These are phyloP conservation scores for Onychomys arenicola DNA, from an alignment of 2,797 vertebrate species.

Conservation along the genomic window DNA sequence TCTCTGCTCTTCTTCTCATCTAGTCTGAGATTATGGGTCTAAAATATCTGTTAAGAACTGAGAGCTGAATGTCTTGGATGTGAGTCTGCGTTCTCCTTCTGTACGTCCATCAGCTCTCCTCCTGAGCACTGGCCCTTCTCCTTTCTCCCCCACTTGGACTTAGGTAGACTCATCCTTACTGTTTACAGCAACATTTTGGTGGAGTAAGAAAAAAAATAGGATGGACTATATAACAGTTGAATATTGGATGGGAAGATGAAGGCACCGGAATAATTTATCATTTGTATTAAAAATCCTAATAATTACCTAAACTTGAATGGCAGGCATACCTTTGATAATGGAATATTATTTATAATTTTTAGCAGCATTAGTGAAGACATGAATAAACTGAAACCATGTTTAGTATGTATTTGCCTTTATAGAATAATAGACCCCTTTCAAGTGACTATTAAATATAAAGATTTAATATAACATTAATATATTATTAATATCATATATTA, in stretches of 20 bases:
- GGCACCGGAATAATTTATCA: constrained; percentile 40
- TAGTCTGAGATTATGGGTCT: constrained; percentile 1
- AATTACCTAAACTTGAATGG: constrained; percentile 15
- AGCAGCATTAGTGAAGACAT: constrained; percentile 12
- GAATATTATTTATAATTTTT: constrained; percentile 44
- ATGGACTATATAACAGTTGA: constrained; percentile 25
- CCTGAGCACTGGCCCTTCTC: background rate
- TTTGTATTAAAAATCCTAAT: constrained; percentile 30
- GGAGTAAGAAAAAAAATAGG: constrained; percentile 21
- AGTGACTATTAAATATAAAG: background rate
- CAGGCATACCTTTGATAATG: constrained; percentile 25
- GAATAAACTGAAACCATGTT: background rate
- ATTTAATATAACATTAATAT: too few relatives aligned
- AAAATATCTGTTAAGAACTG: constrained; percentile 22
- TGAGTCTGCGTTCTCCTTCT: background rate
- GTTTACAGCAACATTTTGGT: background rate
- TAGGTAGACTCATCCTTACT: background rate
- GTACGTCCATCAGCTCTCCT: background rate
- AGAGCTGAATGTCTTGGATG: constrained; percentile 8
- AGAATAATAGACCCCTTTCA: constrained; percentile 36
- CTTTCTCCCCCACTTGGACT: background rate
- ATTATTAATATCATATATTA: too few relatives aligned
- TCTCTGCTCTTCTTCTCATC: constrained; percentile 24
- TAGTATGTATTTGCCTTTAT: background rate
- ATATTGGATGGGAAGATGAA: constrained; percentile 46